Percentiles rank a stretch among this genome's conserved stretches.
phyloP scores from a whole-genome alignment of 2,113 vertebrate species.

The Pagrus major region DNA sequence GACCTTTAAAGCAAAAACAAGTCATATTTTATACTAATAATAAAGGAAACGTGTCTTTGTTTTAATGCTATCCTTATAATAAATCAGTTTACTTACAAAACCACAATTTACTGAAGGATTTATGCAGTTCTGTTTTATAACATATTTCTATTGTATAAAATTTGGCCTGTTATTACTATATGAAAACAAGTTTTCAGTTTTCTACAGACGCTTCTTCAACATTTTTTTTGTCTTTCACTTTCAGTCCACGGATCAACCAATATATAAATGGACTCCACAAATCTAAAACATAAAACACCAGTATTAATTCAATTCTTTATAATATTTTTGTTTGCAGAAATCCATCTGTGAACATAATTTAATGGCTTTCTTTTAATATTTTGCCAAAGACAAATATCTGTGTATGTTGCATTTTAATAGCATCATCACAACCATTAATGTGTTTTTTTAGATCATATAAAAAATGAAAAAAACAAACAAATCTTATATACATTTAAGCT shows the following conservation, averaged over 20 bases:
- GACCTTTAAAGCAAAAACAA: conserved; percentile 3
- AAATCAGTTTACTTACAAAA: too few relatives aligned
- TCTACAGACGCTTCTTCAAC: neutral
- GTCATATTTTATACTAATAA: too few relatives aligned
- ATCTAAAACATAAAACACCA: neutral
- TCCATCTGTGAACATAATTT: neutral
- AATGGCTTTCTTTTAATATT: neutral
- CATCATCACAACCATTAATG: neutral
- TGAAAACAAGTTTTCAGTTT: neutral
- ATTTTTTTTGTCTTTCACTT: neutral
- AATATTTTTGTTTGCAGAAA: neutral
- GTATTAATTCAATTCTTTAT: neutral
- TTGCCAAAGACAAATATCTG: neutral
- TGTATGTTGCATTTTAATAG: neutral
- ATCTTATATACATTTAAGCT: neutral
- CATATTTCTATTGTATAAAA: neutral
- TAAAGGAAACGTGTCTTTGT: too few relatives aligned
- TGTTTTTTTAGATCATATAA: neutral
- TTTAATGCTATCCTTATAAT: too few relatives aligned
- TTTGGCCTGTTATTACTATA: neutral
- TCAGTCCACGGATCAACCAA: neutral
- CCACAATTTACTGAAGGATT: neutral
- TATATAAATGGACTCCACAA: neutral
- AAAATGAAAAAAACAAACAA: neutral
- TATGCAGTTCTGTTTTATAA: too few relatives aligned